Evolutionary conservation across 2,113 vertebrate species (phyloP).

Genomic region (Enhydra lutris): DNA sequence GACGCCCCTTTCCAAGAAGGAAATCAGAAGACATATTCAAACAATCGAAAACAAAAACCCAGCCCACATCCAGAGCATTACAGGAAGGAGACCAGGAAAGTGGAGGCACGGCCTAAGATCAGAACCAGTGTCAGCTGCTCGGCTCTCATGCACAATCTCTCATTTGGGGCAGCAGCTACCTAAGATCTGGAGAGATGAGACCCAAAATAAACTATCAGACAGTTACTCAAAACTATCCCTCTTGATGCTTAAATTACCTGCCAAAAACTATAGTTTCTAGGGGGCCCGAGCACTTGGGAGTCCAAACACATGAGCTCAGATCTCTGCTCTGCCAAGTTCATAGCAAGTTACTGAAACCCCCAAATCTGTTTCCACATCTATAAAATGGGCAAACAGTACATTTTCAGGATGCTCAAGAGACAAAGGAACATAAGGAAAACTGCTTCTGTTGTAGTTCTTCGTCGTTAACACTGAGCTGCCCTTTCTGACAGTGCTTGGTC

Average conservation of each 20-base stretch:
- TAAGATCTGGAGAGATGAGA: background rate
- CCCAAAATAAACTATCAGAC: background rate
- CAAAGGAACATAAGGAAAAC: background rate
- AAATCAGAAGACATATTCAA: background rate
- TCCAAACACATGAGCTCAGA: background rate
- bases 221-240: background rate
- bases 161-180: background rate
- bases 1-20: no score
- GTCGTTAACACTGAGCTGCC: background rate
- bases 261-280: background rate
- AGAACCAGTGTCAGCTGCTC: background rate
- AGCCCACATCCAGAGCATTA: background rate
- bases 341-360: background rate
- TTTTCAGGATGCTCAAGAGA: background rate
- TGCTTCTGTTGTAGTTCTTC: background rate
- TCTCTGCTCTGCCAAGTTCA: background rate
- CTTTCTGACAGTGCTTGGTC: background rate
- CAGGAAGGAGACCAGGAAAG: background rate
- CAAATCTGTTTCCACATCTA: background rate
- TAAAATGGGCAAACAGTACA: background rate
- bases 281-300: background rate
- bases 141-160: background rate
- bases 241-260: background rate
- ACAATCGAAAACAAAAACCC: background rate
- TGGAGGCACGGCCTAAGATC: background rate